phyloP scores from a whole-genome alignment of 2,113 vertebrate genomes.

The Rhinolophus sinicus region DNA sequence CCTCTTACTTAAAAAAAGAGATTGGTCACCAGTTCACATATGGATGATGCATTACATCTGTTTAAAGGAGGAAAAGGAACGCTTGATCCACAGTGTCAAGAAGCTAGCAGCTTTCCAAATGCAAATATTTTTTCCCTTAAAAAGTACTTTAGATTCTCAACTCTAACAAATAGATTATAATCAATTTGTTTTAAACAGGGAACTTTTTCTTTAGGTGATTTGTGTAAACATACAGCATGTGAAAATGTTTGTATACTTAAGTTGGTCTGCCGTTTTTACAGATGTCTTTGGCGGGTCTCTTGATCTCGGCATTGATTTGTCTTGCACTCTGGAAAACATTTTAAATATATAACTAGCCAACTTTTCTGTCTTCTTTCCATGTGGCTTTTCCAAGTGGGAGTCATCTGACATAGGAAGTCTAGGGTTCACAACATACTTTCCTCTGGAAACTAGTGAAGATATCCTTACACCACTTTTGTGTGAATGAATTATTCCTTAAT shows the following conservation, averaged over 20 bases:
- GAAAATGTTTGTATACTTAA: background rate
- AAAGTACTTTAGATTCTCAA: background rate
- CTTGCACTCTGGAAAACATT: constrained; percentile 25
- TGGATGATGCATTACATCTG: constrained; percentile 75
- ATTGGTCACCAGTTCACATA: constrained; percentile 60
- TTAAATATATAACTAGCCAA: constrained; percentile 43
- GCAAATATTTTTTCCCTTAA: background rate
- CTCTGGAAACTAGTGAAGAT: background rate
- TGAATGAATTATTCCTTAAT: constrained; percentile 27
- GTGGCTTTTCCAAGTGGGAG: constrained; percentile 46
- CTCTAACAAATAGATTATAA: background rate
- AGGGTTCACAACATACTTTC: constrained; percentile 8
- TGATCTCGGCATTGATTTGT: background rate
- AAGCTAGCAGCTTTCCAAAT: constrained; percentile 42
- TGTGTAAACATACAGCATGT: background rate
- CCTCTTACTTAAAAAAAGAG: constrained; percentile 74
- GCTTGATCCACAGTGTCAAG: background rate
- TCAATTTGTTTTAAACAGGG: constrained; percentile 8
- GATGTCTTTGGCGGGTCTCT: background rate
- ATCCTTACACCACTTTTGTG: background rate
- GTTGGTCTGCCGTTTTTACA: background rate
- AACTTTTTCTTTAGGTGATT: background rate
- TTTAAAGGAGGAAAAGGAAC: constrained; percentile 20
- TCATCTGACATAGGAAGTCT: background rate
- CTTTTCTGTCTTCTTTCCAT: background rate